Percentiles rank a stretch among this genome's conserved stretches.
Conservation (phyloP, 2,888 invertebrate genomes). For the Gastrophysa polygoni region DNA sequence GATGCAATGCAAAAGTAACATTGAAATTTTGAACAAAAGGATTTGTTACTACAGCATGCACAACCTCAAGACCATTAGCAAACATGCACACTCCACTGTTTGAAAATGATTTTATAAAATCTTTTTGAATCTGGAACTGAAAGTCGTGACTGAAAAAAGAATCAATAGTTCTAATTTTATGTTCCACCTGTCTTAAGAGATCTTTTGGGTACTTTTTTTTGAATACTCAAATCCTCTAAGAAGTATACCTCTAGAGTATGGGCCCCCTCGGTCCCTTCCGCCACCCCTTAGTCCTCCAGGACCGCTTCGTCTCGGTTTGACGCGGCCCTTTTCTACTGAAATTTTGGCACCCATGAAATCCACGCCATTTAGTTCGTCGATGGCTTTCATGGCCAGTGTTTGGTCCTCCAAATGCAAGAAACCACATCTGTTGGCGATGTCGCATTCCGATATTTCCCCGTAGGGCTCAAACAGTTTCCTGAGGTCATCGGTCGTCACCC, state of each 20-base stretch:
- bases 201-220: too few relatives aligned
- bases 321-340: slow-evolving; percentile 82
- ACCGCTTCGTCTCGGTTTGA: slow-evolving; percentile 71
- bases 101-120: too few relatives aligned
- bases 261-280: slow-evolving; percentile 57
- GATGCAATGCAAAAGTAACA: too few relatives aligned
- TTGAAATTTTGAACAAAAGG: too few relatives aligned
- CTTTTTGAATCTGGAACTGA: too few relatives aligned
- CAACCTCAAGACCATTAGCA: too few relatives aligned
- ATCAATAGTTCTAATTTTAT: too few relatives aligned
- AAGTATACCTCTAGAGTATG: slow-evolving; percentile 50
- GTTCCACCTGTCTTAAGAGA: too few relatives aligned
- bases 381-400: slow-evolving; percentile 82
- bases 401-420: slow-evolving; percentile 90
- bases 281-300: slow-evolving; percentile 59
- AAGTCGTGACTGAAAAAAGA: too few relatives aligned
- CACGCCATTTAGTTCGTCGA: slow-evolving; percentile 78
- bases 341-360: slow-evolving; percentile 84
- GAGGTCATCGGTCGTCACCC: slow-evolving; percentile 82
- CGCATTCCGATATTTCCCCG: slow-evolving; percentile 90
- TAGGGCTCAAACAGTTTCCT: slow-evolving; percentile 83
- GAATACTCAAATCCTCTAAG: too few relatives aligned
- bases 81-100: too few relatives aligned
- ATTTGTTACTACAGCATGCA: too few relatives aligned
- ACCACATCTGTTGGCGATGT: slow-evolving; percentile 92